Conservation (phyloP, 64 coral and sea anemone genomes). For the Cladopsammia gracilis region DNA sequence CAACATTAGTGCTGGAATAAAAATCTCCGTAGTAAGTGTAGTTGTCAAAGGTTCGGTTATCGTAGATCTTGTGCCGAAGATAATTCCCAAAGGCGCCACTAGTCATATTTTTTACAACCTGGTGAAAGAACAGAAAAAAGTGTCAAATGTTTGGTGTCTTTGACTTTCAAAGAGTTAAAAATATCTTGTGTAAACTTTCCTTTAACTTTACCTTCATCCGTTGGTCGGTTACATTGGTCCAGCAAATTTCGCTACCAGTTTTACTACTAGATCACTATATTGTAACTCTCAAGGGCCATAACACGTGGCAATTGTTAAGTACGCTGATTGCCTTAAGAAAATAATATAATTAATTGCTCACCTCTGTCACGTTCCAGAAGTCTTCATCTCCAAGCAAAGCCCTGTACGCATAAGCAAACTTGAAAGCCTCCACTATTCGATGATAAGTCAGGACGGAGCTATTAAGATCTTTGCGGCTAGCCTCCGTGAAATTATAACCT, state of each 20-base stretch:
- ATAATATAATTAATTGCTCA: background rate
- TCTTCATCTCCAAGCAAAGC: slow-evolving; percentile 68
- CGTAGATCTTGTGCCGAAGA: slow-evolving; percentile 71
- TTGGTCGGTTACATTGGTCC: too few relatives aligned
- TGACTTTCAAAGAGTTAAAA: background rate
- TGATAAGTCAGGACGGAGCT: slow-evolving; percentile 76
- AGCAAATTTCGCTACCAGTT: too few relatives aligned
- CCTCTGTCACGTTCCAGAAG: slow-evolving; percentile 23
- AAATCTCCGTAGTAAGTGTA: slow-evolving; percentile 74
- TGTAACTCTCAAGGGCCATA: too few relatives aligned
- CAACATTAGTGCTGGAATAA: slow-evolving; percentile 19
- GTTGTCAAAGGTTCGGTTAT: slow-evolving; percentile 79
- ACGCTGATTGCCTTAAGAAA: background rate
- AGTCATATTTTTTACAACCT: slow-evolving; percentile 71
- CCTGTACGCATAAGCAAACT: slow-evolving; percentile 85
- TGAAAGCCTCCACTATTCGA: slow-evolving; percentile 84
- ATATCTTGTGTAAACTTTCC: background rate
- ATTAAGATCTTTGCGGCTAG: slow-evolving; percentile 60
- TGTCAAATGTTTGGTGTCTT: background rate
- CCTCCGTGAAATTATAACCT: slow-evolving; percentile 85
- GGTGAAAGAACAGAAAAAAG: background rate
- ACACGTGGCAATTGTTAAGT: too few relatives aligned
- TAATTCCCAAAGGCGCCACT: slow-evolving; percentile 59
- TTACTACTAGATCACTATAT: too few relatives aligned
- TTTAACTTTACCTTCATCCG: too few relatives aligned